Evolutionary conservation across 2,797 vertebrate genomes (phyloP).

Genomic region (Girardinus metallicus): DNA sequence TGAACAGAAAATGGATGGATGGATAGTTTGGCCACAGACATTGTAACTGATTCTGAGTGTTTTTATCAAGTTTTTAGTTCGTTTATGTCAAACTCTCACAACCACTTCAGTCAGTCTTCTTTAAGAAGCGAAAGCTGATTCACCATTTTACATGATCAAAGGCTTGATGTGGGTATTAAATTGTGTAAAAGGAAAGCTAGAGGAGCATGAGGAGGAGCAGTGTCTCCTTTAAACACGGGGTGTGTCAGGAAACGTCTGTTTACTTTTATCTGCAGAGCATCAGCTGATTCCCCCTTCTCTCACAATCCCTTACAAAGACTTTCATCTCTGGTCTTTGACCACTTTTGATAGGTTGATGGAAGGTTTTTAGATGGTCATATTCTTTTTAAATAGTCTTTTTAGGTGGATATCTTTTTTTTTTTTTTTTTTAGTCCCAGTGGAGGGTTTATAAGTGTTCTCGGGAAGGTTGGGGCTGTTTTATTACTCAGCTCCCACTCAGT

Average conservation of each 20-base stretch:
- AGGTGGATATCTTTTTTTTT: constrained; percentile 34
- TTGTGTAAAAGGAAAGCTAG: constrained; percentile 33
- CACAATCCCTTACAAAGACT: constrained; percentile 13
- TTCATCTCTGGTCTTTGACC: constrained; percentile 4
- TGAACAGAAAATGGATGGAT: too few relatives aligned
- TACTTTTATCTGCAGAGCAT: constrained; percentile 51
- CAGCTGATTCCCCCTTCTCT: constrained; percentile 38
- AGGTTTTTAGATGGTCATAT: constrained; percentile 15
- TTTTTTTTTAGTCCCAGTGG: constrained; percentile 17
- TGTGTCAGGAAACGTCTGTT: constrained; percentile 51
- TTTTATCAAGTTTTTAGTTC: constrained; percentile 7
- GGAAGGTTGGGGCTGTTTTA: constrained; percentile 40
- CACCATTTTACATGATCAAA: constrained; percentile 34
- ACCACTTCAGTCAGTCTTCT: constrained; percentile 49
- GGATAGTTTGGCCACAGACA: not conserved
- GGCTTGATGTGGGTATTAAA: constrained; percentile 25
- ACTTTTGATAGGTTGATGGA: constrained; percentile 23
- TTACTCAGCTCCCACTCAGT: constrained; percentile 53
- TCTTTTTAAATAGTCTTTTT: not conserved
- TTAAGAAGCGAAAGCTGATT: constrained; percentile 37
- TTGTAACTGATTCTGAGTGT: not conserved
- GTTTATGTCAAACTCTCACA: constrained; percentile 34
- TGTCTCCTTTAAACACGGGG: constrained; percentile 10
- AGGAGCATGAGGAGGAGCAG: constrained; percentile 17
- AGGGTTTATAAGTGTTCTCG: constrained; percentile 49